Percentiles rank a stretch among this genome's conserved stretches.
Conservation (phyloP, 2,113 vertebrate species). For the Turnix velox region DNA sequence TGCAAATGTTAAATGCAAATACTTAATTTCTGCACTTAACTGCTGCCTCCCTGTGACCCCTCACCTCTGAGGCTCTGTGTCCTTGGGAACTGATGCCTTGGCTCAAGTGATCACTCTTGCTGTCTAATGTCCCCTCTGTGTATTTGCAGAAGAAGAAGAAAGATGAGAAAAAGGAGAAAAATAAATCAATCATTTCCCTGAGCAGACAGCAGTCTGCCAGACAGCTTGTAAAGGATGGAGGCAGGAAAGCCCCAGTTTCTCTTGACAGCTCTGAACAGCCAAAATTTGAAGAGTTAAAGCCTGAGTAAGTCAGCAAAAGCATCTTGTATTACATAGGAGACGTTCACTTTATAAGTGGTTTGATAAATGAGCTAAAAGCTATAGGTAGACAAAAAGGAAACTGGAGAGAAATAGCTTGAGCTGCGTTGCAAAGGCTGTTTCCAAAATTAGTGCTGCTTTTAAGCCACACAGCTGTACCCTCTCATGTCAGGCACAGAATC, state of each 20-base stretch:
- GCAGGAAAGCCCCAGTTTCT: not conserved
- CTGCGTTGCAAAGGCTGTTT: conserved; percentile 41
- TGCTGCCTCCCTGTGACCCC: not conserved
- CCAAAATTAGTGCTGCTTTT: conserved; percentile 60
- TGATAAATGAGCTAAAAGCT: not conserved
- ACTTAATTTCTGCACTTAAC: not conserved
- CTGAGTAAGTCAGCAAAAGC: conserved; percentile 64
- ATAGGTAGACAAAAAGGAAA: not conserved
- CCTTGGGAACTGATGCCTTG: not conserved
- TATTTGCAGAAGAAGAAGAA: not conserved
- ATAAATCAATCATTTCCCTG: not conserved
- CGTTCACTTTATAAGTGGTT: not conserved
- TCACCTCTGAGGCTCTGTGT: not conserved
- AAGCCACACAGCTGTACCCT: conserved; percentile 50
- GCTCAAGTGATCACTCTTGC: not conserved
- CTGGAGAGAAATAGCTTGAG: not conserved
- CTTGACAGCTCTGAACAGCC: not conserved
- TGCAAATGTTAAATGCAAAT: not conserved
- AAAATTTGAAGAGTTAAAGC: conserved; percentile 60
- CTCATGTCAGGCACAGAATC: conserved; percentile 57
- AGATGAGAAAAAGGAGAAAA: conserved; percentile 48
- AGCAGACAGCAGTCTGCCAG: not conserved
- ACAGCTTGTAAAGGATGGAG: conserved; percentile 9
- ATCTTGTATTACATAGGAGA: not conserved
- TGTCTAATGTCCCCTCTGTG: fast-evolving